phyloP scores from a whole-genome alignment of 2,888 invertebrate species.

The Therioaphis trifolii region DNA sequence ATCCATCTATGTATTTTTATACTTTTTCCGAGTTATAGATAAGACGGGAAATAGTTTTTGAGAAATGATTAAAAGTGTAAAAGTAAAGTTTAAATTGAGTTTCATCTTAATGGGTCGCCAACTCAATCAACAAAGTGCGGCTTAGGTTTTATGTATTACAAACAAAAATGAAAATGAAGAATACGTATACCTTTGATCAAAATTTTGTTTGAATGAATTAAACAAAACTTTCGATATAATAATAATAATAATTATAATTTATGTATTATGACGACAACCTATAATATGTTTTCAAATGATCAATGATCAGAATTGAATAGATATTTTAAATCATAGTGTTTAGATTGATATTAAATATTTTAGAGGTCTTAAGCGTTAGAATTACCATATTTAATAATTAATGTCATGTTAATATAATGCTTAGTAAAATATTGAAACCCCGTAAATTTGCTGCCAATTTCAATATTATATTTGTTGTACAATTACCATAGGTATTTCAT shows the following conservation, averaged over 20 bases:
- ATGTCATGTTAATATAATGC: too few species aligned
- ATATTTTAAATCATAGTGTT: not conserved
- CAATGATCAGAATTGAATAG: constrained; percentile 16
- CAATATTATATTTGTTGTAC: too few species aligned
- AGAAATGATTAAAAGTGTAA: constrained; percentile 2
- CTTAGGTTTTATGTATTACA: constrained; percentile 19
- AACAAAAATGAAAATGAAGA: constrained; percentile 26
- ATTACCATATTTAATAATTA: too few species aligned
- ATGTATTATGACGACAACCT: not conserved
- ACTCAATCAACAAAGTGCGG: constrained; percentile 29
- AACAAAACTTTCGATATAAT: constrained; percentile 29
- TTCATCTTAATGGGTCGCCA: constrained; percentile 34
- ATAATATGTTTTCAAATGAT: not conserved
- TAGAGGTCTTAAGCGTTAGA: too few species aligned
- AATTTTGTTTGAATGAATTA: constrained; percentile 45
- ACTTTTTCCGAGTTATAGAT: not conserved
- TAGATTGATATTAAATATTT: constrained; percentile 1
- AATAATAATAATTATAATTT: too few species aligned
- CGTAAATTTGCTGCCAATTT: too few species aligned
- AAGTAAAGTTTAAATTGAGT: constrained; percentile 56
- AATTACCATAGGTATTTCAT: too few species aligned
- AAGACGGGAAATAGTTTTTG: not conserved
- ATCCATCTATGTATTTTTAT: not conserved
- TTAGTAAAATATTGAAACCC: too few species aligned
- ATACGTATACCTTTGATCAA: constrained; percentile 56